A percentile compares a stretch with the other conserved stretches of the same genome.
These are phyloP conservation scores for Plodia interpunctella DNA, from an alignment of 1,140 invertebrate species.

Conservation along the genomic window DNA sequence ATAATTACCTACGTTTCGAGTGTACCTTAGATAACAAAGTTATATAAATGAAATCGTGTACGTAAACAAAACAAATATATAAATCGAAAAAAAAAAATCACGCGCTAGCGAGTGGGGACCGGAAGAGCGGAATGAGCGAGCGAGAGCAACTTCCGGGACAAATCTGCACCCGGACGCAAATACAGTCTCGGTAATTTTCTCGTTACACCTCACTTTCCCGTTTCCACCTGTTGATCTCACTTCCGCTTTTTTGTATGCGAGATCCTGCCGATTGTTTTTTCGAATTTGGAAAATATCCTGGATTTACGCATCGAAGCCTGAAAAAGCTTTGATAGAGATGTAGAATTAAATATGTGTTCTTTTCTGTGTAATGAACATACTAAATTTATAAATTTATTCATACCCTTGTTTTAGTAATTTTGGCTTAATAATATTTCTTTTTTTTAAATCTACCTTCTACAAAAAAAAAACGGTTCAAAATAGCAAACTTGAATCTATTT, in stretches of 20 bases:
- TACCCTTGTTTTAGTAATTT: too few species aligned
- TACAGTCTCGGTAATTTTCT: conserved; percentile 28
- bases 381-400: too few species aligned
- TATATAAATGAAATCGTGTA: not conserved
- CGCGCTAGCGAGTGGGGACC: conserved; percentile 7
- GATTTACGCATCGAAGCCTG: not conserved
- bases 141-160: conserved; percentile 19
- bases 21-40: too few species aligned
- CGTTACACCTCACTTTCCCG: conserved; percentile 17
- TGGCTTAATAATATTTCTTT: too few species aligned
- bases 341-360: too few species aligned
- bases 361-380: too few species aligned
- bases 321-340: too few species aligned
- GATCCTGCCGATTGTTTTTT: not conserved
- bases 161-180: conserved; percentile 25
- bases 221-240: conserved; percentile 21
- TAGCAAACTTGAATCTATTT: too few species aligned
- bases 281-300: not conserved
- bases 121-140: conserved; percentile 23
- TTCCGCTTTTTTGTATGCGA: not conserved
- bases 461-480: too few species aligned
- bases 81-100: not conserved
- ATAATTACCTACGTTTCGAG: too few species aligned
- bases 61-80: not conserved
- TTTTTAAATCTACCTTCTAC: too few species aligned